A percentile compares a stretch with the other conserved stretches of the same genome.
These are phyloP conservation scores for Nothocercus nigrocapillus DNA, from an alignment of 2,113 vertebrate genomes.

Conservation along the genomic window DNA sequence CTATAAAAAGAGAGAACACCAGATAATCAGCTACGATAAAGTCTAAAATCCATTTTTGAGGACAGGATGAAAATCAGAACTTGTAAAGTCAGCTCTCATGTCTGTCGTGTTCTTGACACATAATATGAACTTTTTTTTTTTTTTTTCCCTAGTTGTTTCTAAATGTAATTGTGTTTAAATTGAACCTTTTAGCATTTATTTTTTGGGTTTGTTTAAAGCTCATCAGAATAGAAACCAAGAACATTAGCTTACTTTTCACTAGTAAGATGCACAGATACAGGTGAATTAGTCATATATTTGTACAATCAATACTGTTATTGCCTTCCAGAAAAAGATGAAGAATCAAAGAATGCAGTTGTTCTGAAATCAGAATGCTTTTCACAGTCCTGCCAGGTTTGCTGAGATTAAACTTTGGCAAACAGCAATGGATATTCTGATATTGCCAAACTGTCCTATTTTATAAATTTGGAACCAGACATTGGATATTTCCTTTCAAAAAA, in stretches of 20 bases:
- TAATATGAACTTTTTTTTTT: background rate
- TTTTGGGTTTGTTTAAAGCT: background rate
- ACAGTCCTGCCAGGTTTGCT: background rate
- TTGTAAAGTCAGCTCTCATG: background rate
- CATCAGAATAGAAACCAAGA: background rate
- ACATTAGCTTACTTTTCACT: background rate
- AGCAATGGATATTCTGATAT: background rate
- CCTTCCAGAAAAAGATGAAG: background rate
- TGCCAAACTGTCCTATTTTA: slow-evolving; percentile 21
- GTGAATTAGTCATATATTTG: background rate
- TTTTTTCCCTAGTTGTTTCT: background rate
- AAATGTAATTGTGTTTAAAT: background rate
- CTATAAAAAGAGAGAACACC: background rate
- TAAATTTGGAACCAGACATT: background rate
- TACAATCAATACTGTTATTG: background rate
- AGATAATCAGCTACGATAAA: background rate
- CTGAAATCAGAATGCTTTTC: slow-evolving; percentile 1
- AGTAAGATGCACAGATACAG: background rate
- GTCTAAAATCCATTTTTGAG: background rate
- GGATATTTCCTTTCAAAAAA: slow-evolving; percentile 39
- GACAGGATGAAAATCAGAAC: background rate
- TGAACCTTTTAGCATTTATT: background rate
- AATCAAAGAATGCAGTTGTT: background rate
- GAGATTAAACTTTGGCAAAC: slow-evolving; percentile 33
- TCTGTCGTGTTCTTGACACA: background rate